Evolutionary conservation across 2,888 invertebrate species (phyloP).

Genomic region (Pyrocoelia pectoralis): DNA sequence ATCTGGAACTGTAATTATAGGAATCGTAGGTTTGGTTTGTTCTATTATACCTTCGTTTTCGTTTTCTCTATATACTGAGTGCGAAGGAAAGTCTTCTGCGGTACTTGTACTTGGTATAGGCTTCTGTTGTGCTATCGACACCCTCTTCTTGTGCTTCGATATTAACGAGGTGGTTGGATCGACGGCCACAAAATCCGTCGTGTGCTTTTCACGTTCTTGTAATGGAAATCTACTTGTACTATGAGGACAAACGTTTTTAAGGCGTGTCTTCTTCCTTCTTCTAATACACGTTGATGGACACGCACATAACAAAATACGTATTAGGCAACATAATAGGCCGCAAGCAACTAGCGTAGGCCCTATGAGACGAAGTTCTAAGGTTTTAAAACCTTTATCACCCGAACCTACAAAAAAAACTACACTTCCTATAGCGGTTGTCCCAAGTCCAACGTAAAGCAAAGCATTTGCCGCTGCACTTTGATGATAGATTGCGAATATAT

Average conservation of each 20-base stretch:
- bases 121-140: conserved; percentile 58
- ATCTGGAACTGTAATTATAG: conserved; percentile 49
- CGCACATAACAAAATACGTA: conserved; percentile 85
- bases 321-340: conserved; percentile 82
- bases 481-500: conserved; percentile 70
- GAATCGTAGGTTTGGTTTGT: conserved; percentile 42
- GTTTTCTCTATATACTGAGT: conserved; percentile 49
- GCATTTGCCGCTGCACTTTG: conserved; percentile 86
- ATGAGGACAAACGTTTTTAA: conserved; percentile 60
- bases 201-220: conserved; percentile 29
- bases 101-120: conserved; percentile 58
- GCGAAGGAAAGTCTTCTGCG: conserved; percentile 48
- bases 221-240: conserved; percentile 52
- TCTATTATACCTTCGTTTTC: conserved; percentile 40
- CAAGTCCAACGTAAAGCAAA: conserved; percentile 85
- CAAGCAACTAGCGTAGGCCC: conserved; percentile 77
- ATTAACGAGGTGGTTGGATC: conserved; percentile 50
- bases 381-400: conserved; percentile 88
- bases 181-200: conserved; percentile 51
- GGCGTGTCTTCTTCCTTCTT: conserved; percentile 69
- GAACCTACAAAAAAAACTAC: conserved; percentile 91
- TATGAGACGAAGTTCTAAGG: conserved; percentile 84
- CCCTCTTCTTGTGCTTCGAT: conserved; percentile 57
- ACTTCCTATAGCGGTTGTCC: conserved; percentile 82
- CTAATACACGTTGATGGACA: conserved; percentile 81